These are phyloP conservation scores for Hemistola chrysoprasaria DNA, from an alignment of 2,888 invertebrate species.

Conservation along the genomic window DNA sequence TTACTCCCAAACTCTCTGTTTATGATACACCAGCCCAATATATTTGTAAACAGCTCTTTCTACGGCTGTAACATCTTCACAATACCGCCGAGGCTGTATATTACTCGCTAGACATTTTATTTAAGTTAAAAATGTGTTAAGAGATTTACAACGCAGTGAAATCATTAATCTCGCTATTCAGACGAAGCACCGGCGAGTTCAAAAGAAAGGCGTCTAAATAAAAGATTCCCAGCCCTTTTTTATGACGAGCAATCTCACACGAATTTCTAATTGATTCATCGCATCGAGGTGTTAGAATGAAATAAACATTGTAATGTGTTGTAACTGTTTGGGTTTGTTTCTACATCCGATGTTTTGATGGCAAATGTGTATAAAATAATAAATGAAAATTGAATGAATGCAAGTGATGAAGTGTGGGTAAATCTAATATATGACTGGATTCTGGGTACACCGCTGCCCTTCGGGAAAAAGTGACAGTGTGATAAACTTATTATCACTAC, in stretches of 20 bases:
- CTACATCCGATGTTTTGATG: constrained; percentile 6
- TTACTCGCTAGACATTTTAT: constrained; percentile 42
- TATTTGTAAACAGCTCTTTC: constrained; percentile 13
- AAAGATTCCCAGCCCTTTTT: constrained; percentile 34
- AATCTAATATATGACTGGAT: too few species aligned
- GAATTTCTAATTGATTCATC: constrained; percentile 54
- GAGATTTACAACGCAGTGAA: constrained; percentile 40
- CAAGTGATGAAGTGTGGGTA: too few species aligned
- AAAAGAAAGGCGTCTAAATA: constrained; percentile 35
- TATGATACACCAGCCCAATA: not conserved
- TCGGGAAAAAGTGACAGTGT: too few species aligned
- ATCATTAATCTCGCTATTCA: constrained; percentile 34
- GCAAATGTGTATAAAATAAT: constrained; percentile 4
- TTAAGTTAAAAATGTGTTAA: constrained; percentile 46
- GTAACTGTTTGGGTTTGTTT: constrained; percentile 25
- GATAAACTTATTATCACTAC: too few species aligned
- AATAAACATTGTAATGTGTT: constrained; percentile 43
- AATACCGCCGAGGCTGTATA: constrained; percentile 29
- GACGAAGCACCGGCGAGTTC: constrained; percentile 37
- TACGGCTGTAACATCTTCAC: constrained; percentile 14
- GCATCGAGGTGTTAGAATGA: constrained; percentile 42
- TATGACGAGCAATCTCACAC: constrained; percentile 40
- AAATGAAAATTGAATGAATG: too few species aligned
- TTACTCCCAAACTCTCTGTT: too few species aligned
- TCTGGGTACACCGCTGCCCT: too few species aligned